Conservation (phyloP, 2,113 vertebrate genomes). For the Apeltes quadracus region DNA sequence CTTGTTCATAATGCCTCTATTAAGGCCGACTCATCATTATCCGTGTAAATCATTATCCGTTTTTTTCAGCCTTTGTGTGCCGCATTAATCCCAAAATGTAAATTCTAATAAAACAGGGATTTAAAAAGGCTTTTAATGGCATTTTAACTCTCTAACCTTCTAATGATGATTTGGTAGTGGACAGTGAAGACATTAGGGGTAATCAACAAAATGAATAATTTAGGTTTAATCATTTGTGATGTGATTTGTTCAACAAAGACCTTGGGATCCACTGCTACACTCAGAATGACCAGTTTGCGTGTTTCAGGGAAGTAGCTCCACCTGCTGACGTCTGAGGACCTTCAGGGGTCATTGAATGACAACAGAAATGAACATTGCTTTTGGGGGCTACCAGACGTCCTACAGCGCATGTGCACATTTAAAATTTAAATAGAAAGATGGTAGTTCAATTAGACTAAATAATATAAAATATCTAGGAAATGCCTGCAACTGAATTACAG, state of each 20-base stretch:
- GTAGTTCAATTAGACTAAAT: background rate
- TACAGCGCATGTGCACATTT: background rate
- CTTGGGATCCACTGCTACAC: background rate
- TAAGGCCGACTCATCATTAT: background rate
- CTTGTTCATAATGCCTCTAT: background rate
- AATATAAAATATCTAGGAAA: background rate
- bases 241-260: background rate
- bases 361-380: background rate
- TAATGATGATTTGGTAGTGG: no score
- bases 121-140: background rate
- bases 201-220: background rate
- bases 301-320: conserved; percentile 36
- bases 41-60: background rate
- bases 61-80: background rate
- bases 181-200: background rate
- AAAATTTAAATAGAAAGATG: background rate
- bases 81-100: background rate
- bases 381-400: no score
- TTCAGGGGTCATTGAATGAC: background rate
- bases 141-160: background rate
- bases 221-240: background rate
- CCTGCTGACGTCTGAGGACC: conserved; percentile 30
- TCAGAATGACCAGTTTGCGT: background rate
- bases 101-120: background rate
- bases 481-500: background rate